Evolutionary conservation across 2,888 invertebrate genomes (phyloP), one percentile per base, ranked within the genome.

Genomic region (Ophion ventricosus): DNA sequence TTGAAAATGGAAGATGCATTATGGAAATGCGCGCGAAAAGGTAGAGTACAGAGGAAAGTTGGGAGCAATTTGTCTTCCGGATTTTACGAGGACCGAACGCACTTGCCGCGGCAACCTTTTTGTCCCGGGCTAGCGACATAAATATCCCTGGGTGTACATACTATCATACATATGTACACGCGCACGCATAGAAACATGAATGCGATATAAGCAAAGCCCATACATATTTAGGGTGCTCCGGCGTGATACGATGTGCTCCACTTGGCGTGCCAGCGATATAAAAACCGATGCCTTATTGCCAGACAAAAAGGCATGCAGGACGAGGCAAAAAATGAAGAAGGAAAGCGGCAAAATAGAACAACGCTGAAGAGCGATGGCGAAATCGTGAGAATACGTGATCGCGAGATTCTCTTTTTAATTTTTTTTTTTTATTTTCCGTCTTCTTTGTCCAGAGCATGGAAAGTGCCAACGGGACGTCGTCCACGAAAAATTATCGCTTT

Each of bases 241-340:
- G 57, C 66, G 78, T 76, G 84, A 84, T 82, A 75, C 82, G 72
- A 67, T 79, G 61, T 69, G 82, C 76, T 84, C 79, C 61, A 84
- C 76, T 84, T 84, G 84, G 84, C 82, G 84, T 84, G 79, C 76
- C 82, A 82, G 67, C 84, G 82, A 82, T 84, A 82, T 82, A 79
- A 84, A 84, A 76, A 59, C 43, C 82, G 73, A 73, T 82, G 79
- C 84, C 72, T 85, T 87, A 86, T 80, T 85, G 83, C 74, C 84
- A 78, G 72, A 70, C 81, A 73, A 72, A 73, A 74, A 77, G 49
- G 56, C 25, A 57, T 40, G 70, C 49, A 23, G 40, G 64, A 67
- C 57, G 69, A 72, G 72, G 49, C 49, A 73, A 73, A 73, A 49
- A n/a, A 69, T 59, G 78, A 61, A 43, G 80, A 26, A 67, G 59